Conservation (phyloP, 2,797 vertebrate species). For the Anableps anableps region DNA sequence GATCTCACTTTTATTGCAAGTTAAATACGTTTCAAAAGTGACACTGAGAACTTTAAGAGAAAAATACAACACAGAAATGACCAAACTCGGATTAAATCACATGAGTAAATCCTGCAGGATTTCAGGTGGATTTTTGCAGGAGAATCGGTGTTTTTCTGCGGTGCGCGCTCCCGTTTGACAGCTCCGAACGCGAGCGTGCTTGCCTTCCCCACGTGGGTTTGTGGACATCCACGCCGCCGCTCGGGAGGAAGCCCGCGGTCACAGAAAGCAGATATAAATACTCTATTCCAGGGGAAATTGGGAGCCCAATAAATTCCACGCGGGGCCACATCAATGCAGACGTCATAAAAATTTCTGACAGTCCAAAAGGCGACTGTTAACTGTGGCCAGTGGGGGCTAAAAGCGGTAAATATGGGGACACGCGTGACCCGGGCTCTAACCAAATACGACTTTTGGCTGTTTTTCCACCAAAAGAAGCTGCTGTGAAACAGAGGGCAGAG, state of each 20-base stretch:
- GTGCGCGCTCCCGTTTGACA: slow-evolving; percentile 69
- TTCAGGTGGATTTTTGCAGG: too few relatives aligned
- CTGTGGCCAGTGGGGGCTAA: slow-evolving; percentile 62
- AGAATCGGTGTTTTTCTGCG: slow-evolving; percentile 29
- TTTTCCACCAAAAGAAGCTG: slow-evolving; percentile 60
- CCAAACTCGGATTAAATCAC: not conserved
- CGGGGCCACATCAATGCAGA: slow-evolving; percentile 76
- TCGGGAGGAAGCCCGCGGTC: slow-evolving; percentile 75
- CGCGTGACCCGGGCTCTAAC: slow-evolving; percentile 63
- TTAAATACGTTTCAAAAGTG: not conserved
- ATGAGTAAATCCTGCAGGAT: not conserved
- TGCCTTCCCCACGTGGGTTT: slow-evolving; percentile 69
- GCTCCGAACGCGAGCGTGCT: slow-evolving; percentile 60
- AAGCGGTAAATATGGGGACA: slow-evolving; percentile 71
- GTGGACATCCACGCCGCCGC: slow-evolving; percentile 68
- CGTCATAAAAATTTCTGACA: slow-evolving; percentile 74
- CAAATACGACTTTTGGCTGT: slow-evolving; percentile 67
- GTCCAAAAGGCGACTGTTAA: slow-evolving; percentile 76
- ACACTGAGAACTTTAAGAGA: not conserved
- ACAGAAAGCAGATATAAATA: slow-evolving; percentile 78
- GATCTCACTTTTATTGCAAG: too few relatives aligned
- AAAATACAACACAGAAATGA: not conserved
- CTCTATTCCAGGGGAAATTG: slow-evolving; percentile 77
- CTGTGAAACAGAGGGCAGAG: slow-evolving; percentile 71
- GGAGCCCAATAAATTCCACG: slow-evolving; percentile 80